Evolutionary conservation across 1,140 invertebrate genomes (phyloP), one percentile per base, ranked within the genome.

Genomic region (Drosophila malerkotliana): DNA sequence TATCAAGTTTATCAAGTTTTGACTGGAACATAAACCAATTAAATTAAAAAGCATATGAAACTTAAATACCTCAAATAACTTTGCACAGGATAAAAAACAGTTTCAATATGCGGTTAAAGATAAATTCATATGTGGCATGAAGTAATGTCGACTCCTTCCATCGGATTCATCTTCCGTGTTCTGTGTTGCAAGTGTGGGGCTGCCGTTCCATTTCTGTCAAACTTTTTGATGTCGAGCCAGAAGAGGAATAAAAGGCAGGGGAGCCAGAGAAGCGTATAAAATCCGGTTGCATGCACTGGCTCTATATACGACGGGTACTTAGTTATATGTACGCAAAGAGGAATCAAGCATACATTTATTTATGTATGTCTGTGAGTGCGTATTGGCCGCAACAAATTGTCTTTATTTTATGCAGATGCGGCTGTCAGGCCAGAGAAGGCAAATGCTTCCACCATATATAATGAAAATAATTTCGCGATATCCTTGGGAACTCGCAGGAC

Each of bases 381-480:
- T 82, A 82, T 82, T 81, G 75, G 79, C 58, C 72, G 78, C 72
- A 84, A 79, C 84, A 83, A 83, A 84, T 83, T 79, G 80, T 84
- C 79, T 72, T 83, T 83, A 72, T 68, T 83, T 83, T 62, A 83
- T 76, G 76, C 72, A 74, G 79, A 83, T 83, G 79, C 52, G 75
- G 61, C 54, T 52, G 59, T 48, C 54, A 44, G 61, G 51, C 52
- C 37, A 7, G 55, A 12, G 39, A 18, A 37, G 67, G 77, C 61
- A 8, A 75, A 79, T 57, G 75, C 58, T 72, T 72, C 76, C 62
- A 73, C 76, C 80, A 75, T 83, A 76, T 79, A 84, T 84, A 85
- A 84, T 84, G 72, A 77, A 84, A 85, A 85, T 78, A 78, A 82
- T 87, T 78, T 78, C 62, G 82, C 75, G 74, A 82, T 81, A 81